Conservation (phyloP, 2,888 invertebrate genomes). For the Cephalotes varians region DNA sequence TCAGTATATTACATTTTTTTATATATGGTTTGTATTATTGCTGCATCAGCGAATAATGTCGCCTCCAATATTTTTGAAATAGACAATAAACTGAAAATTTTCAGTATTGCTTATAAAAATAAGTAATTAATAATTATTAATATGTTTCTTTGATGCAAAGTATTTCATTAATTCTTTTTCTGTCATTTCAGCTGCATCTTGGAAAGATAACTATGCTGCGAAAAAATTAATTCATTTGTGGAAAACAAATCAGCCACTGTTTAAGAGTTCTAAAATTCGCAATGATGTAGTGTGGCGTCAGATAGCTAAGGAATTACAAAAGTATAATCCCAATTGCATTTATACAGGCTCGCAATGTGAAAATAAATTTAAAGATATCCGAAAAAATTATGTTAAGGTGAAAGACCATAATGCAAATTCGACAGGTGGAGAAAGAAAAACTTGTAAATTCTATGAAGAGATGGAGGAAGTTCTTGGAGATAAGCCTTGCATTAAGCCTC, state of each 20-base stretch:
- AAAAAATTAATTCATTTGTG: neutral
- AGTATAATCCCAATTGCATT: constrained; percentile 1
- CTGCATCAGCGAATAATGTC: neutral
- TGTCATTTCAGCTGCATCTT: constrained; percentile 3
- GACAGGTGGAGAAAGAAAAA: neutral
- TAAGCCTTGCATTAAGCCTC: neutral
- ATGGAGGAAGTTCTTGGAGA: constrained; percentile 4
- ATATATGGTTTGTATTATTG: neutral
- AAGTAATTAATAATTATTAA: neutral
- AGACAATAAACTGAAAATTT: neutral
- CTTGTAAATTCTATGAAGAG: constrained; percentile 7
- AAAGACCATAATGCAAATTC: neutral
- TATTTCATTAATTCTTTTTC: neutral
- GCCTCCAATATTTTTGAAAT: neutral
- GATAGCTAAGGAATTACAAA: neutral
- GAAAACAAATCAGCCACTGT: neutral
- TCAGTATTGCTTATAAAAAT: constrained; percentile 6
- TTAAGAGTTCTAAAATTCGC: neutral
- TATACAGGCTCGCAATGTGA: constrained; percentile 6
- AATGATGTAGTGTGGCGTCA: constrained; percentile 10
- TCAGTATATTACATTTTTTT: neutral
- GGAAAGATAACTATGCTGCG: neutral
- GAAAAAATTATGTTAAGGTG: neutral
- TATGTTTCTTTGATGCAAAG: neutral
- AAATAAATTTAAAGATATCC: constrained; percentile 4